Conservation (phyloP, 2,113 vertebrate species). For the Gadus chalcogrammus region DNA sequence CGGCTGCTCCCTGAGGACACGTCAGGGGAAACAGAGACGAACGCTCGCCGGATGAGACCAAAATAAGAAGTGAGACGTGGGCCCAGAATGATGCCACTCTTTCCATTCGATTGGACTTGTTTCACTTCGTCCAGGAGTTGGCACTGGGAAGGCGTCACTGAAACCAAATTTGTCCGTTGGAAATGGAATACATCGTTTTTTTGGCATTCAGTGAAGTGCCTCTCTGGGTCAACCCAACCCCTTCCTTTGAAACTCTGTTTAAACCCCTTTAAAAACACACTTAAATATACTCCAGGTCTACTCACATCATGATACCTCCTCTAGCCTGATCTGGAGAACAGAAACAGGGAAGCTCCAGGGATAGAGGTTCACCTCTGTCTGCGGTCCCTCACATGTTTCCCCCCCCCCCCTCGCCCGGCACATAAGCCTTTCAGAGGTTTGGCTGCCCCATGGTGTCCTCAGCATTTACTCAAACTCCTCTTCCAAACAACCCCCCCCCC, state of each 20-base stretch:
- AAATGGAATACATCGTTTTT: too few relatives aligned
- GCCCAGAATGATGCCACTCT: not conserved
- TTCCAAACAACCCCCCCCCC: conserved; percentile 12
- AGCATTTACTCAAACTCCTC: conserved; percentile 30
- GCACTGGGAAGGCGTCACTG: too few relatives aligned
- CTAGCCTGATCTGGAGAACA: too few relatives aligned
- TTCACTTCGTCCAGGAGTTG: not conserved
- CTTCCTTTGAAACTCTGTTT: too few relatives aligned
- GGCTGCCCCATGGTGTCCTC: conserved; percentile 19
- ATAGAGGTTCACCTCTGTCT: conserved; percentile 30
- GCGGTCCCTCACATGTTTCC: conserved; percentile 3
- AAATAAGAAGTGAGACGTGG: not conserved
- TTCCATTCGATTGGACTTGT: not conserved
- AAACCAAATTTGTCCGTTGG: too few relatives aligned
- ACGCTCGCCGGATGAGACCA: not conserved
- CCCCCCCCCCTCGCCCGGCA: conserved; percentile 16
- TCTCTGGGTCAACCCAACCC: too few relatives aligned
- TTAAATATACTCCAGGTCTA: too few relatives aligned
- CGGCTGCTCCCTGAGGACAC: conserved; percentile 85
- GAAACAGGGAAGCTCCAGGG: not conserved
- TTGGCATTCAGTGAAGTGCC: too few relatives aligned
- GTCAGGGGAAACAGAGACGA: not conserved
- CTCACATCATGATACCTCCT: too few relatives aligned
- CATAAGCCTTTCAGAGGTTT: conserved; percentile 17
- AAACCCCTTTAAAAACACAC: too few relatives aligned